A percentile compares a stretch with the other conserved stretches of the same genome.
These are phyloP conservation scores for Premnoplex brunnescens DNA, from an alignment of 2,797 vertebrate species.

Conservation along the genomic window DNA sequence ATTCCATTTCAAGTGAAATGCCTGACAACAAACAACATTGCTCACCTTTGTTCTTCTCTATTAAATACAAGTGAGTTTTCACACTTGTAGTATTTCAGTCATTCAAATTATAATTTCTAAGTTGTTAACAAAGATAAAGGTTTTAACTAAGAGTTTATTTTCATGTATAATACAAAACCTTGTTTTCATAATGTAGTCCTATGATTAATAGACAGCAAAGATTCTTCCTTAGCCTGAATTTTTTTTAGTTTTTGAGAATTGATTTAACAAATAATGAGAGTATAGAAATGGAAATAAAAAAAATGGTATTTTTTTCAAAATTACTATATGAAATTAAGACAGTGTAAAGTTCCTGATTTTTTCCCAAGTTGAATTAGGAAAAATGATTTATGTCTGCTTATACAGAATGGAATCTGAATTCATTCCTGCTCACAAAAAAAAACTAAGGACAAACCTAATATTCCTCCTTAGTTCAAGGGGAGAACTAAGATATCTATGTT, in stretches of 20 bases:
- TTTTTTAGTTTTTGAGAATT: not conserved
- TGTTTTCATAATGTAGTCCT: not conserved
- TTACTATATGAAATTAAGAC: not conserved
- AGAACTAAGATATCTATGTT: too few species aligned
- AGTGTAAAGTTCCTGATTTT: not conserved
- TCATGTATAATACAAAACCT: not conserved
- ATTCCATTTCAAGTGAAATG: not conserved
- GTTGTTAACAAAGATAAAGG: not conserved
- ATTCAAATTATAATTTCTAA: not conserved
- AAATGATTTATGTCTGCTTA: not conserved
- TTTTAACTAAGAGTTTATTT: not conserved
- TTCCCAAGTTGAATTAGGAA: not conserved
- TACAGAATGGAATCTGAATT: not conserved
- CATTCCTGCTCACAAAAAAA: not conserved
- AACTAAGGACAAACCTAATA: not conserved
- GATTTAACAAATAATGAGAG: not conserved
- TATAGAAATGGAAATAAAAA: not conserved
- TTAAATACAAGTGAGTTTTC: not conserved
- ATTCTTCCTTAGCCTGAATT: not conserved
- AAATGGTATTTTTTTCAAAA: not conserved
- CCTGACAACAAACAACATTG: not conserved
- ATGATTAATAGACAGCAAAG: not conserved
- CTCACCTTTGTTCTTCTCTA: not conserved
- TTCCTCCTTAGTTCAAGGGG: not conserved
- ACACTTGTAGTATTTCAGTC: not conserved